Evolutionary conservation across 1,140 invertebrate genomes (phyloP).

Genomic region (Lamellibrachia luymesi): DNA sequence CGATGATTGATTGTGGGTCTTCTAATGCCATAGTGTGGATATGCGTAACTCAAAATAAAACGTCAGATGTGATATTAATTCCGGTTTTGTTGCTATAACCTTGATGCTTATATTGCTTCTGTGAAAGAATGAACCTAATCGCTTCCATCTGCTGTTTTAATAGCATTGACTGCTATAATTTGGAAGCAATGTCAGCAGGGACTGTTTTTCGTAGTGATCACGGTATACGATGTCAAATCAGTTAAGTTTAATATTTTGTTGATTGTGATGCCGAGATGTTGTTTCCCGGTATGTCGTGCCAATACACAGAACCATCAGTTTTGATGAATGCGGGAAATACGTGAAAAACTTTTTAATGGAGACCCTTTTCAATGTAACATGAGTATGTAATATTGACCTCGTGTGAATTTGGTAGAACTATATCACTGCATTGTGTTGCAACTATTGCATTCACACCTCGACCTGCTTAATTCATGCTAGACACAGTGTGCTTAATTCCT

Average conservation of each 20-base stretch:
- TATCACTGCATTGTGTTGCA: not conserved
- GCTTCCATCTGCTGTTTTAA: not conserved
- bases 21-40: not conserved
- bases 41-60: not conserved
- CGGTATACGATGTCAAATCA: not conserved
- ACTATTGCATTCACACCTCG: not conserved
- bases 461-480: not conserved
- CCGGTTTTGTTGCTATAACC: not conserved
- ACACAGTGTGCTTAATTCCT: not conserved
- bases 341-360: not conserved
- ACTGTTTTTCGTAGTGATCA: not conserved
- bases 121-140: not conserved
- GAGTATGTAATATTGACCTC: not conserved
- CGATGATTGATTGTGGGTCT: not conserved
- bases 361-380: not conserved
- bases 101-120: not conserved
- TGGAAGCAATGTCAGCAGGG: not conserved
- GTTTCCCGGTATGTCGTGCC: not conserved
- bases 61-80: not conserved
- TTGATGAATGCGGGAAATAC: not conserved
- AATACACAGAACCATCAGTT: not conserved
- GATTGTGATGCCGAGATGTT: not conserved
- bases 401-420: not conserved
- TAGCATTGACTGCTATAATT: not conserved
- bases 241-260: slow-evolving; percentile 2